Evolutionary conservation across 2,113 vertebrate genomes (phyloP), one percentile per base, ranked within the genome.

Genomic region (Lophochroa leadbeateri): DNA sequence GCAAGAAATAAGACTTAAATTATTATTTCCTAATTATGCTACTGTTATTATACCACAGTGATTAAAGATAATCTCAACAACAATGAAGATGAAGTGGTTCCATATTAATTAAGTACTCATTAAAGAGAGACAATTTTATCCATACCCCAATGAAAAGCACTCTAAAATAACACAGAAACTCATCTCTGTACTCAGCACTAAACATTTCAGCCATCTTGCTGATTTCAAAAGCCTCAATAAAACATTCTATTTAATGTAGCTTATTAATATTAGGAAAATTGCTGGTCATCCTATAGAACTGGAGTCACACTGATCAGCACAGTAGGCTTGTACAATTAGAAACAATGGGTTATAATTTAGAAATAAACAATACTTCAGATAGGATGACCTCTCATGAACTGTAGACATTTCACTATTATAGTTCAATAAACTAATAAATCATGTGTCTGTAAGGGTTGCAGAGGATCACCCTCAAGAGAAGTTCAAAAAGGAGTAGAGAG

Each of bases 21-120:
- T 92, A 60, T n/a, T 72, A 78, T 88, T 93, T 92, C 77, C 72
- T 91, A 82, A 74, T 92, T 90, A 90, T 82, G 24, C 31, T 37
- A 44, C 86, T 81, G 31, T 80, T 83, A 28, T 19, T 57, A 29
- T 12, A 83, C 31, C 60, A 86, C 71, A 70, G 68, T 3, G 43
- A 94, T 84, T 77, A 92, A 90, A 93, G 63, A 86, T 75, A 88
- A 64, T 70, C 67, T 86, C 31, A 90, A 82, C 68, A 91, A 86
- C 49, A 88, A 77, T 31, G 14, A 91, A 84, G 50, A 92, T 71
- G 9, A 96, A 92, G 68, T 61, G 31, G 43, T 71, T 94, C 61
- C 43, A 64, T 71, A 71, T 64, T 88, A 93, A 95, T 82, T 74
- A 86, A 91, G n/a, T 39, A 63, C 33, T 82, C 46, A 60, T 68